These are phyloP conservation scores for Helobdella robusta DNA, from an alignment of 2,888 invertebrate genomes.

Conservation along the genomic window DNA sequence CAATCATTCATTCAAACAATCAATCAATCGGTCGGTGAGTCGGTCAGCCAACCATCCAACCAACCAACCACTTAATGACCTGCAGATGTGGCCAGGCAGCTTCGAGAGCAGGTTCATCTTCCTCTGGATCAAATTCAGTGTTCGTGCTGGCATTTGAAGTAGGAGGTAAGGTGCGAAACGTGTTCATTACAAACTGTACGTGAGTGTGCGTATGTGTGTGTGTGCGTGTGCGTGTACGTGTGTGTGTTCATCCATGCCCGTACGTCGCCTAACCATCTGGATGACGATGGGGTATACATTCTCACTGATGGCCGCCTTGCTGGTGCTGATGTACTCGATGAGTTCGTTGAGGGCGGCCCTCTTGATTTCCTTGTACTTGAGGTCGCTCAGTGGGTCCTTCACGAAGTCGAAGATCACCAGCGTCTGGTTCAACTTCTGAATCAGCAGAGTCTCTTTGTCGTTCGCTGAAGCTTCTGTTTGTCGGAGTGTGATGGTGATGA, in stretches of 20 bases:
- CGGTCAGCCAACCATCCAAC: no score
- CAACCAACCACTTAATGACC: constrained; percentile 44
- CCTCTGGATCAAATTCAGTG: constrained; percentile 49
- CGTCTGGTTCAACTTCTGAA: constrained; percentile 92
- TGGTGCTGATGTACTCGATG: constrained; percentile 17
- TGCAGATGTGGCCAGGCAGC: constrained; percentile 96
- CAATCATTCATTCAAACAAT: no score
- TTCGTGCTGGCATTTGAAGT: constrained; percentile 59
- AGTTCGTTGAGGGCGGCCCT: constrained; percentile 50
- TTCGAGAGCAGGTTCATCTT: constrained; percentile 94
- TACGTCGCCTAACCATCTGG: constrained; percentile 12
- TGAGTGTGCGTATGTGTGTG: no score
- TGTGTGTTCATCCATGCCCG: background rate
- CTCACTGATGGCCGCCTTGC: constrained; percentile 9
- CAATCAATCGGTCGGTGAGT: no score
- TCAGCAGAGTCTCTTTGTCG: constrained; percentile 90
- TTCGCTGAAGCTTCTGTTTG: constrained; percentile 56
- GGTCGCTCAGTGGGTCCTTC: constrained; percentile 77
- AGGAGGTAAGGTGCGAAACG: constrained; percentile 95
- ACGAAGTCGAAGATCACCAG: constrained; percentile 98
- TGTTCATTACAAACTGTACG: constrained; percentile 57
- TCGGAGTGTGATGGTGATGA: background rate
- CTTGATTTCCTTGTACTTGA: constrained; percentile 98
- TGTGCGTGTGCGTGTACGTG: no score
- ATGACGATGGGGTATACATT: constrained; percentile 12